Evolutionary conservation across 2,797 vertebrate species (phyloP).

Genomic region (Propithecus perrieri): DNA sequence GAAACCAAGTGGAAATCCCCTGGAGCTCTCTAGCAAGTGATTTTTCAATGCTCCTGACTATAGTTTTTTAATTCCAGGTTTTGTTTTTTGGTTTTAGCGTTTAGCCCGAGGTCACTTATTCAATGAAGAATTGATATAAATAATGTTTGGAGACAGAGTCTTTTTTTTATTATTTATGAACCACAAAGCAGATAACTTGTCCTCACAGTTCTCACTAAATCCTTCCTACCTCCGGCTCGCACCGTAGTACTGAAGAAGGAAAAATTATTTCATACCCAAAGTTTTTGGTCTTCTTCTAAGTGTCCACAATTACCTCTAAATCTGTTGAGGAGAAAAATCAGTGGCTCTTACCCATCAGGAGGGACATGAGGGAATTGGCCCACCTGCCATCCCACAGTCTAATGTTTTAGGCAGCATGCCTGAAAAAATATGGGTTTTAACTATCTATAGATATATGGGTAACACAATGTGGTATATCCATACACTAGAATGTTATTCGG

Average conservation of each 20-base stretch:
- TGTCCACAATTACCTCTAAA: background rate
- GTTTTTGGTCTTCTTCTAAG: background rate
- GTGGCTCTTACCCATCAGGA: background rate
- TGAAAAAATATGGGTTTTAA: background rate
- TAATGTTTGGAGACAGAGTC: conserved; percentile 53
- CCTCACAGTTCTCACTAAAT: conserved; percentile 21
- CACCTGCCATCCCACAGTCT: background rate
- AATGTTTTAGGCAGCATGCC: background rate
- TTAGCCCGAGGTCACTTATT: conserved; percentile 61
- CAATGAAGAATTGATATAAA: conserved; percentile 53
- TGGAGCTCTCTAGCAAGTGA: background rate
- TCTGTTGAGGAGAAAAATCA: background rate
- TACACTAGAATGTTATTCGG: background rate
- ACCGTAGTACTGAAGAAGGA: background rate
- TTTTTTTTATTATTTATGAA: conserved; percentile 66
- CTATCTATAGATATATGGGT: background rate
- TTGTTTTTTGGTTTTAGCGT: conserved; percentile 43
- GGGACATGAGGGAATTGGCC: background rate
- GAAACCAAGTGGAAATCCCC: background rate
- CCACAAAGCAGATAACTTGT: conserved; percentile 52
- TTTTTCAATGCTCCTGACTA: conserved; percentile 13
- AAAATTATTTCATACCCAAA: conserved; percentile 9
- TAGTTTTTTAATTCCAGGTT: conserved; percentile 39
- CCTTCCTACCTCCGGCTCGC: background rate
- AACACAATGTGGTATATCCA: background rate